phyloP scores from a whole-genome alignment of 2,113 vertebrate species.

The Brevimyrus niger region DNA sequence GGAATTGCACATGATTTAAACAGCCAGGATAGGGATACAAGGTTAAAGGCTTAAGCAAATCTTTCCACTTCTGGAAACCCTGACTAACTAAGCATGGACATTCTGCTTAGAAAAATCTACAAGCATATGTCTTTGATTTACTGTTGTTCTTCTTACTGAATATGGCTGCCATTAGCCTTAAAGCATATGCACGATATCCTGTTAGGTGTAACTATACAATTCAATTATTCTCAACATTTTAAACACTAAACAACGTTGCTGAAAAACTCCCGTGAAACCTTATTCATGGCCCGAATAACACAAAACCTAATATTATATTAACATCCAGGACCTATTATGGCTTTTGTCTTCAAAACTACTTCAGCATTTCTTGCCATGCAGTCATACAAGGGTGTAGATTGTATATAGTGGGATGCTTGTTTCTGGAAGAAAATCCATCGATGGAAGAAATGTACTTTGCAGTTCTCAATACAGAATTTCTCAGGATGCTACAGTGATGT shows the following conservation, averaged over 20 bases:
- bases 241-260: background rate
- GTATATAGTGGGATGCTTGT: background rate
- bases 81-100: background rate
- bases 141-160: background rate
- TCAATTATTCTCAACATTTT: background rate
- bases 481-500: background rate
- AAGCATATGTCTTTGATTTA: slow-evolving; percentile 32
- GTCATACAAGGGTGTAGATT: background rate
- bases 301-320: background rate
- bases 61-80: background rate
- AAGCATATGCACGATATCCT: slow-evolving; percentile 1
- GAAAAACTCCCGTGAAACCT: background rate
- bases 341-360: background rate
- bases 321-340: background rate
- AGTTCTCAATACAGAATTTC: background rate
- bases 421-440: background rate
- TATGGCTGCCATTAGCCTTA: slow-evolving; percentile 19
- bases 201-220: background rate
- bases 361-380: background rate
- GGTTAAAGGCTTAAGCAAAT: background rate
- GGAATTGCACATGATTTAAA: background rate
- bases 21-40: background rate
- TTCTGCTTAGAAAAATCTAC: background rate
- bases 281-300: background rate
- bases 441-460: background rate